Conservation (phyloP, 2,113 vertebrate genomes). For the Anthoscopus minutus region DNA sequence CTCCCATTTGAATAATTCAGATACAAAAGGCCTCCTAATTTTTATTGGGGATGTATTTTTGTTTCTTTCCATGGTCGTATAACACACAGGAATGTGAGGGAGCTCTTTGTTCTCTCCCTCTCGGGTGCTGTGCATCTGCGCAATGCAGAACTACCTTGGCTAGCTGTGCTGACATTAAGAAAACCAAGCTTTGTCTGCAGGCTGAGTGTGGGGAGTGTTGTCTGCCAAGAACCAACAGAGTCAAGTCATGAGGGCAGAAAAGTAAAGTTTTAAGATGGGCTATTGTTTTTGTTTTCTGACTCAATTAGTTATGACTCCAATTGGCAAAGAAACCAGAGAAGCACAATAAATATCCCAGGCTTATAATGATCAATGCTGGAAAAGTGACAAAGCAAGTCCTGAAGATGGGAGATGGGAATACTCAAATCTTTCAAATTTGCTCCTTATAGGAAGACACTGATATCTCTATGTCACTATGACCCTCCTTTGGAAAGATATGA, state of each 20-base stretch:
- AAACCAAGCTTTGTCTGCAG: neutral
- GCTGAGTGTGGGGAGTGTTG: neutral
- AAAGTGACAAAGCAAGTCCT: neutral
- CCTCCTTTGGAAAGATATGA: neutral
- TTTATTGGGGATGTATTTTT: neutral
- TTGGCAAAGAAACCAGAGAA: neutral
- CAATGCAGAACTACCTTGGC: neutral
- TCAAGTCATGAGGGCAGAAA: neutral
- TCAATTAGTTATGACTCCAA: neutral
- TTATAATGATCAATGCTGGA: neutral
- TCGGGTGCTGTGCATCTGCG: neutral
- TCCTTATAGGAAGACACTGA: neutral
- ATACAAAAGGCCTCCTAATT: conserved; percentile 1
- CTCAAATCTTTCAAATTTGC: neutral
- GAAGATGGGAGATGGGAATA: neutral
- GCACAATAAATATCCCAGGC: neutral
- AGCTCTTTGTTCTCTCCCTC: neutral
- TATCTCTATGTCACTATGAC: neutral
- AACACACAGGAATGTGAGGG: neutral
- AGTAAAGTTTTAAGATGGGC: neutral
- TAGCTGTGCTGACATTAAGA: neutral
- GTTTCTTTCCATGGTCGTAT: neutral
- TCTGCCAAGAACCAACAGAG: neutral
- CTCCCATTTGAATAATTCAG: neutral
- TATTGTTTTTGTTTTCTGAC: neutral